These are phyloP conservation scores for Harpagifer antarcticus DNA, from an alignment of 2,797 vertebrate species.

Conservation along the genomic window DNA sequence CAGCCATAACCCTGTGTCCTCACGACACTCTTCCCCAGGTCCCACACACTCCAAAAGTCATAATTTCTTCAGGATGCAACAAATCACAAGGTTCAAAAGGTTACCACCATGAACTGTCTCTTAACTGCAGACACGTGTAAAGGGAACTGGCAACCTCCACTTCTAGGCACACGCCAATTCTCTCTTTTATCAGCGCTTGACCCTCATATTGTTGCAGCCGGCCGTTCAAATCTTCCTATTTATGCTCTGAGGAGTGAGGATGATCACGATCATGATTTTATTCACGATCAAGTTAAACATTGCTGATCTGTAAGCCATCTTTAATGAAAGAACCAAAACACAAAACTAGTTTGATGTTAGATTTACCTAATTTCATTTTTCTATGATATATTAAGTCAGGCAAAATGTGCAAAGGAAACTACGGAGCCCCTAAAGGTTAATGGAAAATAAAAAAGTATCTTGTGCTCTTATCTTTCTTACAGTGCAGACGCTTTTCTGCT, in stretches of 20 bases:
- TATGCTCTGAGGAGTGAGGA: background rate
- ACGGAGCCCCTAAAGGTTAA: too few relatives aligned
- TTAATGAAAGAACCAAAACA: too few relatives aligned
- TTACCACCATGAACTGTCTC: background rate
- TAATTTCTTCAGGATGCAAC: background rate
- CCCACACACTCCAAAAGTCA: conserved; percentile 1
- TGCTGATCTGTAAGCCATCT: too few relatives aligned
- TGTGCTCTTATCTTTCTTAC: too few relatives aligned
- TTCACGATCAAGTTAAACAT: too few relatives aligned
- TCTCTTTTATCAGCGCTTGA: background rate
- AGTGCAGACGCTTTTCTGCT: too few relatives aligned
- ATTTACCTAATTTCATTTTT: too few relatives aligned
- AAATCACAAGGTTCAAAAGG: conserved; percentile 1
- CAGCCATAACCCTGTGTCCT: conserved; percentile 5
- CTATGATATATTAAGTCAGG: too few relatives aligned
- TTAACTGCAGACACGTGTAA: background rate
- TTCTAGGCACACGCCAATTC: background rate
- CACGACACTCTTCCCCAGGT: background rate
- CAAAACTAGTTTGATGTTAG: too few relatives aligned
- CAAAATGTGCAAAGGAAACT: too few relatives aligned
- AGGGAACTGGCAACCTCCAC: background rate
- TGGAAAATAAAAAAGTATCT: too few relatives aligned
- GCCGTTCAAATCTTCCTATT: background rate
- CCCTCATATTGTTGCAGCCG: background rate
- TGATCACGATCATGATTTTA: too few relatives aligned